Evolutionary conservation across 2,113 vertebrate genomes (phyloP), one percentile per base, ranked within the genome.

Genomic region (Porphyrio hochstetteri): DNA sequence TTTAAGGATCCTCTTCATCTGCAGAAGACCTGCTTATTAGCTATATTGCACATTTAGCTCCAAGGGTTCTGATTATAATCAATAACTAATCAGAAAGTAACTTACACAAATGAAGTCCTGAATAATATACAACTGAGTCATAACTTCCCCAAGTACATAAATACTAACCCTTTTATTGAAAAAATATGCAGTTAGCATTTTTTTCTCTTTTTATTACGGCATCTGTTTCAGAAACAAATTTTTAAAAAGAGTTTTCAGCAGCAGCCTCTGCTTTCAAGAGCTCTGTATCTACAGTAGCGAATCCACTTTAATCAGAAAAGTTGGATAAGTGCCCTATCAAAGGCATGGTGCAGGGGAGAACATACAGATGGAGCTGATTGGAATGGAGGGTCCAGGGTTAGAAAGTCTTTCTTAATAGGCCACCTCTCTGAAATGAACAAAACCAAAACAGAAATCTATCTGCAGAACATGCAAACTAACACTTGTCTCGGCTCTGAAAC

Each of bases 361-460:
- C 19, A 76, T 60, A 74, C 35, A 88, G 44, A 86, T 92, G 90
- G 70, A 96, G 71, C 69, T 96, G 70, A 91, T 42, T 92, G 64
- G 70, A 95, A 97, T 63, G 76, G 80, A 94, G 69, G 23, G 71
- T 92, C 82, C 63, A 38, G 20, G 44, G 40, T 21, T 63, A 83
- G 71, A 76, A 93, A 76, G 23, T 9, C 40, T 33, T 93, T 82
- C 89, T 94, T 94, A 96, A 92, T 93, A 95, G 3, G 16, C 60
- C 77, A 10, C 55, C 71, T 87, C 78, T 96, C 95, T 94, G 89
- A 97, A 97, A 87, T 56, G 92, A 70, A 92, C 87, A 94, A 89
- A 97, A 96, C 64, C 60, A 71, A 97, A 96, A 92, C 90, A 94
- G 72, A 97, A 97, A 95, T 95, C 83, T 65, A 84, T 96, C 89